Evolutionary conservation across 2,888 invertebrate genomes (phyloP).

Genomic region (Laspeyria flexula): DNA sequence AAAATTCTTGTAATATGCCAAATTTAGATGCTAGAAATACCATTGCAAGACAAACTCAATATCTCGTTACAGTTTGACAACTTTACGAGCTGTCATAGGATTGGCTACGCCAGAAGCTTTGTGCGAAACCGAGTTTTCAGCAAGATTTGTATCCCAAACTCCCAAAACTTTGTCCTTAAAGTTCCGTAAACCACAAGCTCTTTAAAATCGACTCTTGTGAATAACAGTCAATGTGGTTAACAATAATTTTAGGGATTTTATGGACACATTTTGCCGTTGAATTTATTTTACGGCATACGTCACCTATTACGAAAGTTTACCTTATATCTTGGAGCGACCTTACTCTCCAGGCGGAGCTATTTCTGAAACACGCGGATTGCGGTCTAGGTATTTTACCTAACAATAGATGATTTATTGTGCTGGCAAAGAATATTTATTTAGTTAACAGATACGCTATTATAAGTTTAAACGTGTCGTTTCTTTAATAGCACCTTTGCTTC

Average conservation of each 20-base stretch:
- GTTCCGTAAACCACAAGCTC: conserved; percentile 26
- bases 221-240: conserved; percentile 44
- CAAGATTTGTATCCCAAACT: conserved; percentile 31
- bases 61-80: conserved; percentile 12
- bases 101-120: conserved; percentile 15
- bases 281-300: conserved; percentile 50
- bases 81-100: conserved; percentile 23
- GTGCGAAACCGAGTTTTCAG: conserved; percentile 20
- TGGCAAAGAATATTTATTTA: conserved; percentile 40
- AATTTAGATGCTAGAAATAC: neutral
- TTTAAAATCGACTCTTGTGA: conserved; percentile 26
- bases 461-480: neutral
- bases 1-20: neutral
- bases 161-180: conserved; percentile 26
- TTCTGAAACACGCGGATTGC: conserved; percentile 63
- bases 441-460: conserved; percentile 26
- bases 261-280: conserved; percentile 57
- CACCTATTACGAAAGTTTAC: conserved; percentile 49
- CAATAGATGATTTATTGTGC: conserved; percentile 59
- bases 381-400: conserved; percentile 66
- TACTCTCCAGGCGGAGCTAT: conserved; percentile 60
- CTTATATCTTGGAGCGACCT: conserved; percentile 58
- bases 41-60: conserved; percentile 18
- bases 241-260: conserved; percentile 54
- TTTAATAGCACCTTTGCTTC: neutral